A percentile compares a stretch with the other conserved stretches of the same genome.
Evolutionary conservation across 1,140 invertebrate genomes (phyloP).

Genomic region (Batillaria attramentaria): DNA sequence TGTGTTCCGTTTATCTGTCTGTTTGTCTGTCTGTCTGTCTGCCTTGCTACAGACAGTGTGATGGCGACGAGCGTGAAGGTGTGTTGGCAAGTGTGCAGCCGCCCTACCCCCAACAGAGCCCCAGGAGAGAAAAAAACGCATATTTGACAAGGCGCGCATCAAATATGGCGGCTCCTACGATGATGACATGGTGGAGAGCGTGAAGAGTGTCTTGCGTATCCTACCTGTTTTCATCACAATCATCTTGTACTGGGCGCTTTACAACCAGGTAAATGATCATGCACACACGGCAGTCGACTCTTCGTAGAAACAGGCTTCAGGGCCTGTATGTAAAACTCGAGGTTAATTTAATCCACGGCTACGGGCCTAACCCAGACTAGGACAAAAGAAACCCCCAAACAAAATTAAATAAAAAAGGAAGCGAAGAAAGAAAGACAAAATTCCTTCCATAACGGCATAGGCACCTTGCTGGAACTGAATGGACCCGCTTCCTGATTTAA

Average conservation of each 20-base stretch:
- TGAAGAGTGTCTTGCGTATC: conserved; percentile 69
- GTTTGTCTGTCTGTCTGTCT: conserved; percentile 2
- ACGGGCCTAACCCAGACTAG: too few species aligned
- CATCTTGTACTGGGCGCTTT: conserved; percentile 74
- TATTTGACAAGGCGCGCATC: conserved; percentile 70
- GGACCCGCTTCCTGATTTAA: too few species aligned
- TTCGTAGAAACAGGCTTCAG: too few species aligned
- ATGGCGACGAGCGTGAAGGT: conserved; percentile 65
- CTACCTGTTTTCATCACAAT: conserved; percentile 71
- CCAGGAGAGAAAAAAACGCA: conserved; percentile 47
- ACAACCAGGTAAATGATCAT: conserved; percentile 70
- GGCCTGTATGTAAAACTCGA: too few species aligned
- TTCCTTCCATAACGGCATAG: too few species aligned
- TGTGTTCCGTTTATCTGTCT: background rate
- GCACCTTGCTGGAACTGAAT: too few species aligned
- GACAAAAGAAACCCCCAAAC: too few species aligned
- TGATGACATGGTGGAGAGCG: conserved; percentile 72
- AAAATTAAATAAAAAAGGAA: too few species aligned
- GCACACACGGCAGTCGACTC: too few species aligned
- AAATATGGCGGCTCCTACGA: conserved; percentile 72
- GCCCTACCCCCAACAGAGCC: background rate
- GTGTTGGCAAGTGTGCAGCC: conserved; percentile 56
- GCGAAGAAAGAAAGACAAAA: too few species aligned
- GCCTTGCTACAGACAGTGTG: conserved; percentile 63
- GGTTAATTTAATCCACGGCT: too few species aligned